phyloP scores from a whole-genome alignment of 2,113 vertebrate species.

The Hippocampus mohnikei region DNA sequence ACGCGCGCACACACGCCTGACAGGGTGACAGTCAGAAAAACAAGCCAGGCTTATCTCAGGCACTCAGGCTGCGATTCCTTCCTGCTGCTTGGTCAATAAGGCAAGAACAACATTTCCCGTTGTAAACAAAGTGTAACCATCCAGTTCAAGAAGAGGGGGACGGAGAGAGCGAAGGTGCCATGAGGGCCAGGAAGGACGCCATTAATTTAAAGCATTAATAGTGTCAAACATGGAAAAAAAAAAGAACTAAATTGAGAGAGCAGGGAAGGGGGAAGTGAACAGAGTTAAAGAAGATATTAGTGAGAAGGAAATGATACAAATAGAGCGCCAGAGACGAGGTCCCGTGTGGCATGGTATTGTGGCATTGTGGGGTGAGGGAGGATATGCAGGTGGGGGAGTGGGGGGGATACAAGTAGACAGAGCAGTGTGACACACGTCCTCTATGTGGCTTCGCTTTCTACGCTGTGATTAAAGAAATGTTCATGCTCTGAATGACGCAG shows the following conservation, averaged over 20 bases:
- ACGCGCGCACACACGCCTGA: conserved; percentile 36
- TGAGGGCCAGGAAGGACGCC: conserved; percentile 52
- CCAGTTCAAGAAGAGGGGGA: conserved; percentile 22
- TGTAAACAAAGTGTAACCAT: conserved; percentile 63
- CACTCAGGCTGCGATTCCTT: conserved; percentile 54
- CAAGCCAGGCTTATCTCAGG: conserved; percentile 56
- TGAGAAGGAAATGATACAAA: neutral
- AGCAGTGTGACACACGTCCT: conserved; percentile 63
- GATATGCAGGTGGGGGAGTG: neutral
- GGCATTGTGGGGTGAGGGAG: neutral
- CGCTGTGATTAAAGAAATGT: conserved; percentile 77
- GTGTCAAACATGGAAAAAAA: conserved; percentile 24
- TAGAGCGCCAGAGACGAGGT: neutral
- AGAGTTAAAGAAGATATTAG: neutral
- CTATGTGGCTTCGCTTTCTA: conserved; percentile 54
- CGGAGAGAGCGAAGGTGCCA: conserved; percentile 14
- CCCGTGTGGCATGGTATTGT: conserved; percentile 26
- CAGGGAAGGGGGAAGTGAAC: conserved; percentile 14
- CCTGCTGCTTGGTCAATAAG: conserved; percentile 69
- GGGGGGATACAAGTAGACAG: conserved; percentile 53
- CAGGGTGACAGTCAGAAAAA: conserved; percentile 65
- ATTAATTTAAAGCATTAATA: conserved; percentile 50
- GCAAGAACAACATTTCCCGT: conserved; percentile 54
- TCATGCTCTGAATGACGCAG: conserved; percentile 71
- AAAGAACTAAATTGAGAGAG: conserved; percentile 46